phyloP scores from a whole-genome alignment of 37 sponge, comb jelly and placozoan species.

The Aplysina aerophoba region DNA sequence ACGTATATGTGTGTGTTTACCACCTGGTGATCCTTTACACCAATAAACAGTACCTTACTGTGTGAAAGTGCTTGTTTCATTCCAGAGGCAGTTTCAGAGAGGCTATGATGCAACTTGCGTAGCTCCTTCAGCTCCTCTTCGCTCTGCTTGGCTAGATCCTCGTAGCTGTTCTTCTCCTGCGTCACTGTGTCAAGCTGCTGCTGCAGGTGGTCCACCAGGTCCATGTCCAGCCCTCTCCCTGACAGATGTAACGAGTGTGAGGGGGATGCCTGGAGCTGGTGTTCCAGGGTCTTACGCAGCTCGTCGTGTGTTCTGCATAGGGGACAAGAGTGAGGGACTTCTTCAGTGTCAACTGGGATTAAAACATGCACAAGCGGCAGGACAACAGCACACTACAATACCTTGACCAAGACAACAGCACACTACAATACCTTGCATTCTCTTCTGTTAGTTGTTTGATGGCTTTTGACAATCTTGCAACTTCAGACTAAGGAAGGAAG shows the following conservation, averaged over 20 bases:
- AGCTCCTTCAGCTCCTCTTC: constrained; percentile 48
- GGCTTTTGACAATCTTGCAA: constrained; percentile 35
- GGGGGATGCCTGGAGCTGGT: constrained; percentile 16
- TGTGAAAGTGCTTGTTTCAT: not conserved
- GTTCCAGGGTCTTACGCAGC: constrained; percentile 44
- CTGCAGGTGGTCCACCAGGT: constrained; percentile 18
- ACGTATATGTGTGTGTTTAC: too few species aligned
- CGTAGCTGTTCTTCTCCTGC: constrained; percentile 67
- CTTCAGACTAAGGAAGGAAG: constrained; percentile 47
- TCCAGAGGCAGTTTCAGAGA: not conserved
- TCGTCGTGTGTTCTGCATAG: constrained; percentile 35
- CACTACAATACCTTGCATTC: constrained; percentile 40
- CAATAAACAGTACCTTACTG: not conserved
- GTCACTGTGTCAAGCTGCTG: constrained; percentile 11
- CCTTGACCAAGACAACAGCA: not conserved
- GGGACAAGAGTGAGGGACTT: not conserved
- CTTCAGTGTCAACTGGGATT: not conserved
- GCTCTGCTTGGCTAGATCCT: constrained; percentile 44
- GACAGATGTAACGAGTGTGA: not conserved
- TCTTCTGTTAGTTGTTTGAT: constrained; percentile 64
- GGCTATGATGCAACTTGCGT: constrained; percentile 48
- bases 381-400: not conserved
- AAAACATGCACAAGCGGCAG: not conserved
- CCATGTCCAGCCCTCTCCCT: not conserved
- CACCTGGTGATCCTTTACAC: too few species aligned